A percentile compares a stretch with the other conserved stretches of the same genome.
phyloP scores from a whole-genome alignment of 2,113 vertebrate species.

The Anhinga anhinga region DNA sequence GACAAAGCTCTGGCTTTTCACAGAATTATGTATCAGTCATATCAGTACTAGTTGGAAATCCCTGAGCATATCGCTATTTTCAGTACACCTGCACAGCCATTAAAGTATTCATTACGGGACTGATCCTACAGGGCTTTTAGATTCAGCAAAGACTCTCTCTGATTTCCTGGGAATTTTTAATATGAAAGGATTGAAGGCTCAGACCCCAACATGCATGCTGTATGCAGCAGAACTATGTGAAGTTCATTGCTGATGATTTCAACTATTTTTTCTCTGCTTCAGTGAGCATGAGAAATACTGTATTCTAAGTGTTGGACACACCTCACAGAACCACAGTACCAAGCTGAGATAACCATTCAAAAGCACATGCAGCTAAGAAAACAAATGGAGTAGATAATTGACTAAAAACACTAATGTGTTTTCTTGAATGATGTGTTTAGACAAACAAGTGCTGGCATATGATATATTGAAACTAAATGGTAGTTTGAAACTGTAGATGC shows the following conservation, averaged over 20 bases:
- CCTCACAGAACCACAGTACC: conserved; percentile 26
- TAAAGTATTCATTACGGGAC: background rate
- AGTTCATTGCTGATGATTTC: background rate
- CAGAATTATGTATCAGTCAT: background rate
- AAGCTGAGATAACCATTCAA: conserved; percentile 41
- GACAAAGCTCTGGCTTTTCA: conserved; percentile 11
- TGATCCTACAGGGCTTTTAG: background rate
- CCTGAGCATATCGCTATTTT: background rate
- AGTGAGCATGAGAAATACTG: conserved; percentile 9
- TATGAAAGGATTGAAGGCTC: background rate
- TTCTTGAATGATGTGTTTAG: conserved; percentile 51
- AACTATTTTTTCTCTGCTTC: conserved; percentile 24
- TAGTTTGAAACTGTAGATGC: conserved; percentile 24
- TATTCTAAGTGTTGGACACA: conserved; percentile 23
- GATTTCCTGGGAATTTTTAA: background rate
- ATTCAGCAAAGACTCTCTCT: background rate
- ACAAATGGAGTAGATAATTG: conserved; percentile 57
- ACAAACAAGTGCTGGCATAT: conserved; percentile 34
- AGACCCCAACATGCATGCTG: background rate
- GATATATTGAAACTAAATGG: conserved; percentile 30
- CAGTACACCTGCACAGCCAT: background rate
- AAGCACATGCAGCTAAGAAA: conserved; percentile 43
- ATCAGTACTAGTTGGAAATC: background rate
- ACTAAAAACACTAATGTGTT: conserved; percentile 48
- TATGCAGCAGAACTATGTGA: background rate